These are phyloP conservation scores for Neoarius graeffei DNA, from an alignment of 2,113 vertebrate genomes.

Conservation along the genomic window DNA sequence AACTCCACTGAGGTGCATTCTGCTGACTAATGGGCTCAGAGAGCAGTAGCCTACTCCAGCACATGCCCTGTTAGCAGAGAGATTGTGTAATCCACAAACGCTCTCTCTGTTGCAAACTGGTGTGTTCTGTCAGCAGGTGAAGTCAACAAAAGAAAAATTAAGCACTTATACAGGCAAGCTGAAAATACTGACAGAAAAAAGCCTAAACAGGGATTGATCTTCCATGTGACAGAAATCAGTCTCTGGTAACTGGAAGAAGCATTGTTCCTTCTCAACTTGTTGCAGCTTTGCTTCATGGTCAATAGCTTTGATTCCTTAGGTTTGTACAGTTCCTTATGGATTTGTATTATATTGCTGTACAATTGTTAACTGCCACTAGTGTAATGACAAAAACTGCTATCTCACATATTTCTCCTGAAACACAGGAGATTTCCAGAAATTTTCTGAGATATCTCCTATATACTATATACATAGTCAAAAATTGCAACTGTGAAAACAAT, in stretches of 20 bases:
- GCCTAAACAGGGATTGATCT: neutral
- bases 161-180: neutral
- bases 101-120: neutral
- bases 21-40: neutral
- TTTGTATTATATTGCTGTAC: neutral
- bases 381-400: neutral
- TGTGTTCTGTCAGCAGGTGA: neutral
- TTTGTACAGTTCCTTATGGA: neutral
- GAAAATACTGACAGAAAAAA: neutral
- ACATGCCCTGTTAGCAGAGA: neutral
- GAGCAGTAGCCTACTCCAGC: neutral
- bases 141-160: neutral
- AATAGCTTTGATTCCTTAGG: neutral
- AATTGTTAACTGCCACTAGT: neutral
- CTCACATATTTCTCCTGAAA: neutral
- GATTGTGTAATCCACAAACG: neutral
- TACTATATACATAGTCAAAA: neutral
- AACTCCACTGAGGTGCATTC: neutral
- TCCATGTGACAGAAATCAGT: neutral
- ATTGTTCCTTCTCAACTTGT: neutral
- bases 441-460: neutral
- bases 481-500: neutral
- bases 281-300: neutral
- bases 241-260: neutral
- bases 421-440: neutral